Conservation (phyloP, 2,113 vertebrate genomes). For the Donacobius atricapilla region DNA sequence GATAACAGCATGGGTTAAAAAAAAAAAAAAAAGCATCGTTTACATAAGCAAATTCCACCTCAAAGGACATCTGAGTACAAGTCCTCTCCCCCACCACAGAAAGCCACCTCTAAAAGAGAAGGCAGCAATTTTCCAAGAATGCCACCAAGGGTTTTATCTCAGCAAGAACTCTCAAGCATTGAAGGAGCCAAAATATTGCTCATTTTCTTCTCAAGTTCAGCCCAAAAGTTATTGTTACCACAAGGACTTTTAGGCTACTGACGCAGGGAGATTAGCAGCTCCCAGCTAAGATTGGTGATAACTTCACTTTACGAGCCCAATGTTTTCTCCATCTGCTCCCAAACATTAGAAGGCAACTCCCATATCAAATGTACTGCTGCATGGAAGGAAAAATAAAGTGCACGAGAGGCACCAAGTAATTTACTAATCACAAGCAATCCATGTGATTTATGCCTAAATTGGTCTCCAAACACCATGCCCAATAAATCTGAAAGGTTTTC, state of each 20-base stretch:
- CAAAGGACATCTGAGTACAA: neutral
- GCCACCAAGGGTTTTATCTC: constrained; percentile 16
- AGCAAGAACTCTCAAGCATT: neutral
- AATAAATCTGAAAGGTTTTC: neutral
- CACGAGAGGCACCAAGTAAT: neutral
- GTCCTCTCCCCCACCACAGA: neutral
- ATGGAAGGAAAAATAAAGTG: neutral
- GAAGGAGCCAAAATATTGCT: constrained; percentile 10
- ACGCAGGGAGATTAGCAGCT: neutral
- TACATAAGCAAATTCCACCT: constrained; percentile 26
- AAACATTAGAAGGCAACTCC: neutral
- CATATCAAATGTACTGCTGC: neutral
- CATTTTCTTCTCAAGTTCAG: constrained; percentile 9
- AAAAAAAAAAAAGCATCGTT: neutral
- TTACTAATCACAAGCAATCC: neutral
- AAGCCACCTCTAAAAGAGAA: neutral
- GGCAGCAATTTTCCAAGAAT: neutral
- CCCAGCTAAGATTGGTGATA: neutral
- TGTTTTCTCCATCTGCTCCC: neutral
- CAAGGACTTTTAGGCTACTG: neutral
- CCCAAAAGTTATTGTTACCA: constrained; percentile 3
- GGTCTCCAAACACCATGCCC: neutral
- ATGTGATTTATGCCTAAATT: constrained; percentile 15
- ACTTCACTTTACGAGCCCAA: neutral
- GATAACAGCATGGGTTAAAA: neutral